These are phyloP conservation scores for Tachina lurida DNA, from an alignment of 2,888 invertebrate genomes.

Conservation along the genomic window DNA sequence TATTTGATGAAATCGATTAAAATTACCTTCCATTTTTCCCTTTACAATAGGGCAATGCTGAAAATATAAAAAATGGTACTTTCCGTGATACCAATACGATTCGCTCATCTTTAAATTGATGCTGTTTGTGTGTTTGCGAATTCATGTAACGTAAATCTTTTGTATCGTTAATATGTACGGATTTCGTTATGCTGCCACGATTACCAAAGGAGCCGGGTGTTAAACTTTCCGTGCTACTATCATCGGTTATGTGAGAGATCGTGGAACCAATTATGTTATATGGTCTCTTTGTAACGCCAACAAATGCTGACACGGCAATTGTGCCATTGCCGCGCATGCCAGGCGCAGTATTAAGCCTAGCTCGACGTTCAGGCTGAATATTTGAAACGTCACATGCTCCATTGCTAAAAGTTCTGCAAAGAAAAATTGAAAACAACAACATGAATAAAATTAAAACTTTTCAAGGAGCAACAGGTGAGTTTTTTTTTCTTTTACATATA, in stretches of 20 bases:
- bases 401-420: conserved; percentile 83
- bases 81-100: conserved; percentile 91
- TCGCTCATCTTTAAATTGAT: conserved; percentile 90
- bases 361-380: conserved; percentile 79
- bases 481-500: no score
- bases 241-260: conserved; percentile 81
- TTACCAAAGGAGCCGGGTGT: conserved; percentile 83
- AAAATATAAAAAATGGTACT: conserved; percentile 93
- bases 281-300: conserved; percentile 76
- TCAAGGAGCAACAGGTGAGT: neutral
- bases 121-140: conserved; percentile 85
- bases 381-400: conserved; percentile 78
- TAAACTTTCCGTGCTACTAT: conserved; percentile 92
- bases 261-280: conserved; percentile 79
- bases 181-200: conserved; percentile 76
- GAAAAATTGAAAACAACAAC: conserved; percentile 74
- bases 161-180: conserved; percentile 83
- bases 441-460: neutral
- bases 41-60: conserved; percentile 92
- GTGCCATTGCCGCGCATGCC: conserved; percentile 77
- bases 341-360: conserved; percentile 81
- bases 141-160: conserved; percentile 85
- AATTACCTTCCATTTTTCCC: conserved; percentile 86
- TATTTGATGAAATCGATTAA: neutral
- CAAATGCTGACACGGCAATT: conserved; percentile 42